phyloP scores from a whole-genome alignment of 2,113 vertebrate species.

The Daubentonia madagascariensis region DNA sequence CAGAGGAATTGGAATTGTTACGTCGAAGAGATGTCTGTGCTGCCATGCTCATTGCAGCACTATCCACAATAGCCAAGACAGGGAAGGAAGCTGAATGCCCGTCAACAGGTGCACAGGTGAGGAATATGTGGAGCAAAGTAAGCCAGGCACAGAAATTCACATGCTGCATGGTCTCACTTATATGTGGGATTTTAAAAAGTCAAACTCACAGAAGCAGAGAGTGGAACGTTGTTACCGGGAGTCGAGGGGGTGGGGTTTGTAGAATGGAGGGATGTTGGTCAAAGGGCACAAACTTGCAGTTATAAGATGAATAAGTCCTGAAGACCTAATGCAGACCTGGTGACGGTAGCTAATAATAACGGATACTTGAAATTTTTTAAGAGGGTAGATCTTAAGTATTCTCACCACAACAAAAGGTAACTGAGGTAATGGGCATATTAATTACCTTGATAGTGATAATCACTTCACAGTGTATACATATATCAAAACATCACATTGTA shows the following conservation, averaged over 20 bases:
- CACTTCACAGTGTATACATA: background rate
- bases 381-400: background rate
- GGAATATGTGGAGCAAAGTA: too few species aligned
- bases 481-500: background rate
- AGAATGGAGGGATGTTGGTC: too few species aligned
- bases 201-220: background rate
- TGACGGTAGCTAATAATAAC: too few species aligned
- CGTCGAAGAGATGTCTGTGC: background rate
- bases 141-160: background rate
- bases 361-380: background rate
- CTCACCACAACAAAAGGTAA: background rate
- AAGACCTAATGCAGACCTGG: background rate
- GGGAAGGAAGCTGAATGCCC: too few species aligned
- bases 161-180: background rate
- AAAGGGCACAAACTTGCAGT: background rate
- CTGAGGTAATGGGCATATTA: background rate
- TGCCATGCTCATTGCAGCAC: accelerated
- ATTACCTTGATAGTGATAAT: background rate
- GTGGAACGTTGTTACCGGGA: background rate
- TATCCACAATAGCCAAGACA: background rate
- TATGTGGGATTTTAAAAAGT: background rate
- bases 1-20: background rate
- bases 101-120: too few species aligned
- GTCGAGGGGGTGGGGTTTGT: accelerated
- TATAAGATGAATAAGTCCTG: background rate